Conservation (phyloP, 2,113 vertebrate genomes). For the Saguinus midas region DNA sequence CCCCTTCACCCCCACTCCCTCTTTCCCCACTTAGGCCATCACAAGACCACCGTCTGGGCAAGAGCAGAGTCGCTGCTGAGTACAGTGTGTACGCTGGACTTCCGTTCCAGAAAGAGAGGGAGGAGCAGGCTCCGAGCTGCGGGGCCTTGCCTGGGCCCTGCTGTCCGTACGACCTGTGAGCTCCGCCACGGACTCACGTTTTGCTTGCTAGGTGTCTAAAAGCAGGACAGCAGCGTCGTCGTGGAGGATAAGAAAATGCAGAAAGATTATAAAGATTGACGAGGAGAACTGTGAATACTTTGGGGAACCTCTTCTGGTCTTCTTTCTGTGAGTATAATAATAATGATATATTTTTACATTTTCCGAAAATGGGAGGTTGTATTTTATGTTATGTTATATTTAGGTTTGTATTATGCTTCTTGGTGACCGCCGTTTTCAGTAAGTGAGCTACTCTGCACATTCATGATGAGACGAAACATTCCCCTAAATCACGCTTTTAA, state of each 20-base stretch:
- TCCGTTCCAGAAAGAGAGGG: background rate
- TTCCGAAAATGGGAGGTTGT: background rate
- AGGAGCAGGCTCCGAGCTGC: accelerated
- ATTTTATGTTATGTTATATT: too few relatives aligned
- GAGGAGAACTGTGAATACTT: background rate
- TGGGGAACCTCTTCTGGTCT: background rate
- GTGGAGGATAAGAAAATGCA: background rate
- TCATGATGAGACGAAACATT: background rate
- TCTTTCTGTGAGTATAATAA: background rate
- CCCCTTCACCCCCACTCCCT: accelerated
- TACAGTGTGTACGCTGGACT: background rate
- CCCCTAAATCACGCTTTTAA: background rate
- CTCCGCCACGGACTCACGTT: background rate
- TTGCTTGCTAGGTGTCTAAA: background rate
- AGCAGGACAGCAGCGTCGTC: too few relatives aligned
- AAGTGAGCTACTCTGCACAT: background rate
- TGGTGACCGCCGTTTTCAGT: background rate
- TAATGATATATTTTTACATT: background rate
- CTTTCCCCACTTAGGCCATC: background rate
- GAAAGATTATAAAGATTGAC: background rate
- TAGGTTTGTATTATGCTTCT: too few relatives aligned
- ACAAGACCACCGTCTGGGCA: background rate
- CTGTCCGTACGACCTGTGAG: background rate
- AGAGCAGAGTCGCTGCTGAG: background rate
- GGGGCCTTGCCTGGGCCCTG: accelerated